Conservation (phyloP, 2,888 invertebrate species). For the Ligdia adustata region DNA sequence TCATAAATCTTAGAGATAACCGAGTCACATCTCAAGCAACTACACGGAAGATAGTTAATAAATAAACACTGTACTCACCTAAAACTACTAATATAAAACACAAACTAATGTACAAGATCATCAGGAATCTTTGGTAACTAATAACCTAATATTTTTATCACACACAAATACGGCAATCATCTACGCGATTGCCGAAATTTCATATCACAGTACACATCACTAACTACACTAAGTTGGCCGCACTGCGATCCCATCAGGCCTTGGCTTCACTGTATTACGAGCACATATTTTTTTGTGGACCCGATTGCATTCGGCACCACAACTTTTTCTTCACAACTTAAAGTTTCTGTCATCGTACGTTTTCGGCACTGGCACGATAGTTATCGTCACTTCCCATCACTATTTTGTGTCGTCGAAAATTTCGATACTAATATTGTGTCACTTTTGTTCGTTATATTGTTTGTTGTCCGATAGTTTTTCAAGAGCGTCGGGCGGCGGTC, state of each 20-base stretch:
- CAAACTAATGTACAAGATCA: conserved; percentile 84
- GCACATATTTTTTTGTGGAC: conserved; percentile 76
- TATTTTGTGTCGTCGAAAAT: conserved; percentile 41
- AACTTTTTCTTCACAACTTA: conserved; percentile 75
- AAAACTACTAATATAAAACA: conserved; percentile 84
- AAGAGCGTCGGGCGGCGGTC: conserved; percentile 61
- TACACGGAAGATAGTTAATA: conserved; percentile 18
- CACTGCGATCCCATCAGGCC: conserved; percentile 81
- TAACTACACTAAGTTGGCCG: conserved; percentile 75
- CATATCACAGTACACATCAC: conserved; percentile 83
- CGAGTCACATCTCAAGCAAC: conserved; percentile 35
- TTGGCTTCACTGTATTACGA: conserved; percentile 75
- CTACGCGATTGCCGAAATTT: conserved; percentile 77
- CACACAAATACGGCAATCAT: conserved; percentile 77
- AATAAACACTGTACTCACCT: conserved; percentile 66
- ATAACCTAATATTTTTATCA: conserved; percentile 79
- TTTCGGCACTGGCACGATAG: conserved; percentile 41
- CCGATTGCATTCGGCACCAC: conserved; percentile 72
- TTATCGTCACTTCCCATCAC: conserved; percentile 66
- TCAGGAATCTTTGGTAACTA: conserved; percentile 84
- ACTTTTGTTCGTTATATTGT: conserved; percentile 72
- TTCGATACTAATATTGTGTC: conserved; percentile 53
- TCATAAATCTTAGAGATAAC: conserved; percentile 61
- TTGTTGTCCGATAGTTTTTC: conserved; percentile 73
- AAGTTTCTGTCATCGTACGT: conserved; percentile 78